Percentiles rank a stretch among this genome's conserved stretches.
phyloP scores from a whole-genome alignment of 2,113 vertebrate genomes.

The Corythornis cristatus region DNA sequence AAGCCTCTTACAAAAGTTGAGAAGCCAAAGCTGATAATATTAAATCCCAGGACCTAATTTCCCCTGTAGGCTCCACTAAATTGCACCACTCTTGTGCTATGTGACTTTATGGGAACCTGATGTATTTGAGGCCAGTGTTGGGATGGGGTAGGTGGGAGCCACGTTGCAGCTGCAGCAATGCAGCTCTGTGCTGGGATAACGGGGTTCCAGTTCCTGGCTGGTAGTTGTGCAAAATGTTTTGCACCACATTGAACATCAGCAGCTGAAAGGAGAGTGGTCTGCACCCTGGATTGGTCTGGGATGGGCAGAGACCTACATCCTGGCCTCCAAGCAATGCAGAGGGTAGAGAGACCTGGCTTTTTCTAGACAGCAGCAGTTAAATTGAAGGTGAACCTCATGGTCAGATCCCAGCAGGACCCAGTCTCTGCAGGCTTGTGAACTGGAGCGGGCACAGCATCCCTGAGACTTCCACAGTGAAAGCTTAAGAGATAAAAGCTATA shows the following conservation, averaged over 20 bases:
- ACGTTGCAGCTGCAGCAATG: accelerated
- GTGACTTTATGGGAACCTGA: neutral
- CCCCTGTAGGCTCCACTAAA: accelerated
- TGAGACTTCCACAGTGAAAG: neutral
- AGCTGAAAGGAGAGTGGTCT: neutral
- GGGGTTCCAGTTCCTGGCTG: accelerated
- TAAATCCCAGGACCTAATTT: neutral
- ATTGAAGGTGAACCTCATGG: neutral
- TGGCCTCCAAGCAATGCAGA: neutral
- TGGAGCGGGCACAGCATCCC: neutral
- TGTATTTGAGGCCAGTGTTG: neutral
- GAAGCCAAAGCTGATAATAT: neutral
- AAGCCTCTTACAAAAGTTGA: neutral
- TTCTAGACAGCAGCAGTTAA: neutral
- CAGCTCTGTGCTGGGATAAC: neutral
- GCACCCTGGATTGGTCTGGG: neutral
- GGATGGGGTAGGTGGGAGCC: neutral
- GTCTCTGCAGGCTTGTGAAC: neutral
- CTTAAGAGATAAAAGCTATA: neutral
- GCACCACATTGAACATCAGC: neutral
- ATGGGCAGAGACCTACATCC: neutral
- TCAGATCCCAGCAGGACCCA: neutral
- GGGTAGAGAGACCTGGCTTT: neutral
- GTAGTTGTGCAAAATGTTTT: neutral
- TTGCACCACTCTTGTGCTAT: neutral